Conservation (phyloP, 2,888 invertebrate species). For the Pherbina coryleti region DNA sequence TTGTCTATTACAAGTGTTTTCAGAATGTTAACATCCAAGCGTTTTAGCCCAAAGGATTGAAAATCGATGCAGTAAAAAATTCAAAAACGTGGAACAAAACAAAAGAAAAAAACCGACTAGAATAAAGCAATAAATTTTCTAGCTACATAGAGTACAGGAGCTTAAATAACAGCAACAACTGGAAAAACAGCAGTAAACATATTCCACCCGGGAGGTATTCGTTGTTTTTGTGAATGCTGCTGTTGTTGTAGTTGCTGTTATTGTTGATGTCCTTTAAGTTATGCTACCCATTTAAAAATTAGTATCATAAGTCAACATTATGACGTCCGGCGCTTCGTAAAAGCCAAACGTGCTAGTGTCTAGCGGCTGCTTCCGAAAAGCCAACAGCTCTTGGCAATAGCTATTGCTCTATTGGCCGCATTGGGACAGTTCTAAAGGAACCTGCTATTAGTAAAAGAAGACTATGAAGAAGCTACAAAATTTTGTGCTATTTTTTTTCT, state of each 20-base stretch:
- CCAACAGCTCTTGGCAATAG: neutral
- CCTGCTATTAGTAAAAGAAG: neutral
- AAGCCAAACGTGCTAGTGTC: neutral
- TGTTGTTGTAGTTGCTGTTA: slow-evolving; percentile 4
- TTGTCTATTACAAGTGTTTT: no score
- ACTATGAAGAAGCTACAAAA: neutral
- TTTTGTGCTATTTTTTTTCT: neutral
- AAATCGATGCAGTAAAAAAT: slow-evolving; percentile 44
- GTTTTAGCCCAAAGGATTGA: slow-evolving; percentile 47
- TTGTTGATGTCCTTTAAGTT: slow-evolving; percentile 32
- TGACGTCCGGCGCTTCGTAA: slow-evolving; percentile 25
- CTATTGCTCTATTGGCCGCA: neutral
- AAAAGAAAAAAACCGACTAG: neutral
- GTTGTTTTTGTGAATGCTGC: slow-evolving; percentile 1
- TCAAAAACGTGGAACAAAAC: neutral
- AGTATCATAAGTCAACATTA: slow-evolving; percentile 42
- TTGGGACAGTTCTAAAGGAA: neutral
- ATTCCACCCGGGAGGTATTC: slow-evolving; percentile 28
- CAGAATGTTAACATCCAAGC: no score
- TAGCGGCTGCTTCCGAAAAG: no score
- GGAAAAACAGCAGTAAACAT: slow-evolving; percentile 28
- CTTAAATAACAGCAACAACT: slow-evolving; percentile 2
- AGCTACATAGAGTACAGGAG: neutral
- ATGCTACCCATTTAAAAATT: slow-evolving; percentile 39
- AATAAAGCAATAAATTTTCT: neutral